Percentiles rank a stretch among this genome's conserved stretches.
phyloP scores from a whole-genome alignment of 2,797 vertebrate species.

The Pipistrellus kuhlii region DNA sequence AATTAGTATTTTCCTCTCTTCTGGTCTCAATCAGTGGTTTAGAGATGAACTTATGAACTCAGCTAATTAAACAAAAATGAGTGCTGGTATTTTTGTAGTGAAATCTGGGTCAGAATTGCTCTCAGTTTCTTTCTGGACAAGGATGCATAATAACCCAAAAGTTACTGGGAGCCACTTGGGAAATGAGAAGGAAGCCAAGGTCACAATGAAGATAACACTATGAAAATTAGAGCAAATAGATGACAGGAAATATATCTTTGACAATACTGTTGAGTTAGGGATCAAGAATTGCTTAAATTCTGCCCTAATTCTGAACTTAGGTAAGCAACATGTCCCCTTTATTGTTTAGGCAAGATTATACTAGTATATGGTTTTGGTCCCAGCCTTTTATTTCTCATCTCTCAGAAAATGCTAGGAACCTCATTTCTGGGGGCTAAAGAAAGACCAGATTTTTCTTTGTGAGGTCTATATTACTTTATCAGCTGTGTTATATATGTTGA shows the following conservation, averaged over 20 bases:
- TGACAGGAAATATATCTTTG: neutral
- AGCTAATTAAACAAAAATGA: neutral
- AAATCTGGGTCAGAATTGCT: neutral
- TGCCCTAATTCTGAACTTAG: neutral
- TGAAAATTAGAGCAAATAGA: neutral
- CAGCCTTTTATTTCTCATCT: neutral
- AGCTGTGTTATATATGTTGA: neutral
- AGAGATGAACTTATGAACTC: neutral
- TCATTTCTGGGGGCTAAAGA: neutral
- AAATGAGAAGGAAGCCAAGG: neutral
- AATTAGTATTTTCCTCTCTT: neutral
- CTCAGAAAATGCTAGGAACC: neutral
- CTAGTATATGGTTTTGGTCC: neutral
- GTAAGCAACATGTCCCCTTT: neutral
- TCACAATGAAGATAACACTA: neutral
- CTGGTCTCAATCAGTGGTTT: neutral
- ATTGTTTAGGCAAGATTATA: neutral
- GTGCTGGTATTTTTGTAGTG: neutral
- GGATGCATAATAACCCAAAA: neutral
- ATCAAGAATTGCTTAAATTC: neutral
- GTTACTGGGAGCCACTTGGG: neutral
- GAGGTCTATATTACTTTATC: neutral
- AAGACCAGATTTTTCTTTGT: neutral
- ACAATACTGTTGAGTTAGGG: neutral
- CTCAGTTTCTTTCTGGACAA: neutral